Evolutionary conservation across 35 echinoderm and acorn worm species (phyloP).

Genomic region (Lytechinus variegatus): DNA sequence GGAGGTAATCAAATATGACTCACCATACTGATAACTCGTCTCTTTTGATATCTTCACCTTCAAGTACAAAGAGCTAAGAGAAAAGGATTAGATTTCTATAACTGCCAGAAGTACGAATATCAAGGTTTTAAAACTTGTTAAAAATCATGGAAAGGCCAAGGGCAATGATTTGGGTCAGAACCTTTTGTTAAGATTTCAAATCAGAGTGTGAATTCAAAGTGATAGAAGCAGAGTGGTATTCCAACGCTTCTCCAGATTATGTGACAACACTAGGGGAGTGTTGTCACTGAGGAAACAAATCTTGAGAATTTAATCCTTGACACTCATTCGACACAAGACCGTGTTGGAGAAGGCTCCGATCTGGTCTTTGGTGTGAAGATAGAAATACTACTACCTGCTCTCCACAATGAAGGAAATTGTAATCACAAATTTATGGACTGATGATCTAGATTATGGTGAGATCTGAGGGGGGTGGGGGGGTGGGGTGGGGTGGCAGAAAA

Average conservation of each 20-base stretch:
- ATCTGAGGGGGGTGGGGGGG: not conserved
- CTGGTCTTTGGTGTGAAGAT: not conserved
- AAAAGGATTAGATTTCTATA: not conserved
- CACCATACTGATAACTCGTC: not conserved
- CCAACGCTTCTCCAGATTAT: not conserved
- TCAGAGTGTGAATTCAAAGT: not conserved
- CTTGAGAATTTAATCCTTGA: not conserved
- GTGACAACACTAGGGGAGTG: not conserved
- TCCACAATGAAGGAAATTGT: not conserved
- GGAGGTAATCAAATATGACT: not conserved
- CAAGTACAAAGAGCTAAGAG: not conserved
- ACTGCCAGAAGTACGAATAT: not conserved
- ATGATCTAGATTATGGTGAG: constrained; percentile 18
- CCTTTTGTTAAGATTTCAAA: not conserved
- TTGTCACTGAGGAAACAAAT: not conserved
- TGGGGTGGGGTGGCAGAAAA: not conserved
- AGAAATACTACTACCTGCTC: constrained; percentile 11
- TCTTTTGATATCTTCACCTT: not conserved
- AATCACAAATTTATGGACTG: not conserved
- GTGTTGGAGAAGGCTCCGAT: not conserved
- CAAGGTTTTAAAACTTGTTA: not conserved
- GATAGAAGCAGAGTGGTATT: not conserved
- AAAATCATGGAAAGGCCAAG: not conserved
- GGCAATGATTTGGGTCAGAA: not conserved
- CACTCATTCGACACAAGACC: not conserved